Conservation (phyloP, 2,797 vertebrate genomes). For the Cichlasoma orientale region DNA sequence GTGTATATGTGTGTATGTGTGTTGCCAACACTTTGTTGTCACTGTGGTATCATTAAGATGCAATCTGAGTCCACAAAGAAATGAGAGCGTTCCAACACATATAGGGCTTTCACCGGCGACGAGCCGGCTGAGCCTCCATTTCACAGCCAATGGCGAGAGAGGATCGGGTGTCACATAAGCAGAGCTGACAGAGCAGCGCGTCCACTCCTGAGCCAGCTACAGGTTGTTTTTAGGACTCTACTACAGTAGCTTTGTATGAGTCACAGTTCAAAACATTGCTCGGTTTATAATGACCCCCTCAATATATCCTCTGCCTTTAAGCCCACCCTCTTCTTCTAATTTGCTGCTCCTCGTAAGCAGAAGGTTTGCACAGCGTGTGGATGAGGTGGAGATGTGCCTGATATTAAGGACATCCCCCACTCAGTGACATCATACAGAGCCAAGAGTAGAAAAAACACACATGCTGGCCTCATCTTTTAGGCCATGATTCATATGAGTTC, state of each 20-base stretch:
- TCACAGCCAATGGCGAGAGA: slow-evolving; percentile 62
- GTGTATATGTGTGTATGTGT: not conserved
- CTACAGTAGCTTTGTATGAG: not conserved
- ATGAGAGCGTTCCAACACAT: slow-evolving; percentile 54
- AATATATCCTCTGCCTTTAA: too few species aligned
- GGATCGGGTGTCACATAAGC: slow-evolving; percentile 43
- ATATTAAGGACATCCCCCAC: too few species aligned
- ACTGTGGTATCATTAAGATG: slow-evolving; percentile 52
- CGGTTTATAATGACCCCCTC: too few species aligned
- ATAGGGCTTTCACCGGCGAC: slow-evolving; percentile 40
- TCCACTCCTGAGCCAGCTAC: not conserved
- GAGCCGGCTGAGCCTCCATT: slow-evolving; percentile 36
- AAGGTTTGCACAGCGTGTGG: too few species aligned
- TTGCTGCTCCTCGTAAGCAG: too few species aligned
- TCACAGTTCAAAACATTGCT: too few species aligned
- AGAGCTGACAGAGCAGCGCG: slow-evolving; percentile 3
- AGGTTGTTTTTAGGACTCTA: not conserved
- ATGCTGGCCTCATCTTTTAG: too few species aligned
- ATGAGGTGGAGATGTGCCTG: too few species aligned
- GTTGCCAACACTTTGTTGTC: slow-evolving; percentile 48
- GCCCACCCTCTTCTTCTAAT: too few species aligned
- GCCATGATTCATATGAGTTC: too few species aligned
- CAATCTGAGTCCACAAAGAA: slow-evolving; percentile 64
- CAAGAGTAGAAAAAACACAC: too few species aligned
- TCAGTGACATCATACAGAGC: too few species aligned